A percentile compares a stretch with the other conserved stretches of the same genome.
Evolutionary conservation across 2,113 vertebrate genomes (phyloP).

Genomic region (Kryptolebias marmoratus): DNA sequence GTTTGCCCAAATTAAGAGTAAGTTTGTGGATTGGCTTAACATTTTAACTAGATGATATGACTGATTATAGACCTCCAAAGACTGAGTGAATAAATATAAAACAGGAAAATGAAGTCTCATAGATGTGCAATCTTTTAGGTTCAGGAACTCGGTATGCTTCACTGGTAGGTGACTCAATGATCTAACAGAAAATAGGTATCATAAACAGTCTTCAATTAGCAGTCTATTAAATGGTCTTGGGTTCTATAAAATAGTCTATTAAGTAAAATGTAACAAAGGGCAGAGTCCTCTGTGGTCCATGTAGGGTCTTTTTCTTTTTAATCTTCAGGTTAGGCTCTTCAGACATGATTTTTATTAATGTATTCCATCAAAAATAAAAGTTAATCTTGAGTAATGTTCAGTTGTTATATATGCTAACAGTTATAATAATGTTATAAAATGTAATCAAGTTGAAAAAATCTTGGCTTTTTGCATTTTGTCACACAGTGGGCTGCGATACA

Average conservation of each 20-base stretch:
- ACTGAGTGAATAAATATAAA: too few relatives aligned
- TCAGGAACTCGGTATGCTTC: not conserved
- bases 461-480: slow-evolving; percentile 27
- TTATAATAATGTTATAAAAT: not conserved
- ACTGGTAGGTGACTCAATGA: slow-evolving; percentile 3
- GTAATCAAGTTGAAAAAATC: not conserved
- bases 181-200: not conserved
- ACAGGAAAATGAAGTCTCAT: too few relatives aligned
- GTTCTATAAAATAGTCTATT: not conserved
- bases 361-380: not conserved
- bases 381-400: not conserved
- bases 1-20: too few relatives aligned
- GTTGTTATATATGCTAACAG: not conserved
- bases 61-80: too few relatives aligned
- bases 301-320: too few relatives aligned
- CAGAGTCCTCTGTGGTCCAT: not conserved
- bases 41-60: too few relatives aligned
- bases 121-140: not conserved
- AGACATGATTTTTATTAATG: not conserved
- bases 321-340: not conserved
- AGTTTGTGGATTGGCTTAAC: too few relatives aligned
- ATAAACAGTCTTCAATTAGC: slow-evolving; percentile 2
- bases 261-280: not conserved
- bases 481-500: slow-evolving; percentile 29
- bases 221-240: not conserved